Evolutionary conservation across 2,113 vertebrate genomes (phyloP).

Genomic region (Centropus unirufus): DNA sequence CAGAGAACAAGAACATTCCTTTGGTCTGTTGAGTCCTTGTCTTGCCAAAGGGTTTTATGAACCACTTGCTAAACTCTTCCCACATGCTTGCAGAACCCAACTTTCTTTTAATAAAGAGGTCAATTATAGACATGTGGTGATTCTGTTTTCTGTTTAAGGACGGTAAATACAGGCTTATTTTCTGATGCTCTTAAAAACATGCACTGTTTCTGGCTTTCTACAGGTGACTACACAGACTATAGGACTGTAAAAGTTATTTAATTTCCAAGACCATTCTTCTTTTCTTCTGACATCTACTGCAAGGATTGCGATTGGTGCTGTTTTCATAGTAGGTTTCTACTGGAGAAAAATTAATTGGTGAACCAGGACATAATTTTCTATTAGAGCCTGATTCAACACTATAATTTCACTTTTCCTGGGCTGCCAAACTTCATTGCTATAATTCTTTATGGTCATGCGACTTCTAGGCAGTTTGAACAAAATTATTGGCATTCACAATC

Average conservation of each 20-base stretch:
- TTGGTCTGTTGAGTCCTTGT: background rate
- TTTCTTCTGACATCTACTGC: background rate
- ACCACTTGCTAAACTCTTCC: background rate
- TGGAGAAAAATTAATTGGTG: background rate
- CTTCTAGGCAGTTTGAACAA: background rate
- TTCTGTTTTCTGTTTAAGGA: background rate
- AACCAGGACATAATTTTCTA: background rate
- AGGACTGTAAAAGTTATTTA: background rate
- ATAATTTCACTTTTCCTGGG: background rate
- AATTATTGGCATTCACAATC: background rate
- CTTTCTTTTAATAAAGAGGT: background rate
- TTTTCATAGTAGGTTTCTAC: background rate
- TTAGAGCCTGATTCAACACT: background rate
- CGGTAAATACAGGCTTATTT: background rate
- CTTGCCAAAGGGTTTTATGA: background rate
- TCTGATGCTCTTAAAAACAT: background rate
- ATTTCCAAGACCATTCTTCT: background rate
- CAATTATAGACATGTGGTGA: background rate
- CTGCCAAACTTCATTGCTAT: background rate
- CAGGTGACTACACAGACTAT: background rate
- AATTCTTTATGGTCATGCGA: background rate
- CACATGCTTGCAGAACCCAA: background rate
- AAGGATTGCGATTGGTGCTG: background rate
- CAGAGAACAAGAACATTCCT: background rate
- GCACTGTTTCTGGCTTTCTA: background rate